phyloP scores from a whole-genome alignment of 2,888 invertebrate species.

The Augiades crinisus region DNA sequence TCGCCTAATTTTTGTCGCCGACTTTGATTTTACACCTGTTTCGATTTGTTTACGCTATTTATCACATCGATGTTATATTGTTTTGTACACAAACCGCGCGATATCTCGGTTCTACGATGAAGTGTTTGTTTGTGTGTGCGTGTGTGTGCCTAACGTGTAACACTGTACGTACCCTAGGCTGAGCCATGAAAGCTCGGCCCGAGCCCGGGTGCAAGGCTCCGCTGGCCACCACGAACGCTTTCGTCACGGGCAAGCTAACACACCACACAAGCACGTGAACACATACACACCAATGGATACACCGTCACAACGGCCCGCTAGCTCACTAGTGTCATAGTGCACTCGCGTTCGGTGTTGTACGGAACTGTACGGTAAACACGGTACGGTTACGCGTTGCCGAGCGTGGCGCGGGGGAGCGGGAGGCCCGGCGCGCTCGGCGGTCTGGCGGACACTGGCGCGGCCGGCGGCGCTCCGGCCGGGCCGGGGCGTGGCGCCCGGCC shows the following conservation, averaged over 20 bases:
- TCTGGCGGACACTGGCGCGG: slow-evolving; percentile 79
- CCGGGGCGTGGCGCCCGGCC: slow-evolving; percentile 47
- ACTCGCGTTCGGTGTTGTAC: slow-evolving; percentile 69
- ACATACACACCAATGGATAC: slow-evolving; percentile 73
- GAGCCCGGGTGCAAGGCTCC: slow-evolving; percentile 82
- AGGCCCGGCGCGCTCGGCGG: slow-evolving; percentile 81
- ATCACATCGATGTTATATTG: background rate
- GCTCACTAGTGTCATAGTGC: slow-evolving; percentile 80
- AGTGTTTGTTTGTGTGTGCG: background rate
- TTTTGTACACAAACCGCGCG: background rate
- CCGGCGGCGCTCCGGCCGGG: slow-evolving; percentile 49
- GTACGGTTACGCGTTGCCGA: slow-evolving; percentile 73
- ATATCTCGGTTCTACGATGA: background rate
- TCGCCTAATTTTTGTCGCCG: slow-evolving; percentile 29
- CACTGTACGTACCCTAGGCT: slow-evolving; percentile 90
- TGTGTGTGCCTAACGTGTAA: slow-evolving; percentile 32
- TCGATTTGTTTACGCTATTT: slow-evolving; percentile 6
- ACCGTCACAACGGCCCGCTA: slow-evolving; percentile 81
- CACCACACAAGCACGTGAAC: slow-evolving; percentile 78
- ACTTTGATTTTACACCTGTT: slow-evolving; percentile 4
- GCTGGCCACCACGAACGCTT: slow-evolving; percentile 80
- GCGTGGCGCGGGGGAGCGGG: slow-evolving; percentile 78
- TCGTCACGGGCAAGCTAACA: slow-evolving; percentile 74
- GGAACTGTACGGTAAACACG: slow-evolving; percentile 58
- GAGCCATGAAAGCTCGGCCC: slow-evolving; percentile 93